Base-by-base conservation (phyloP, 2,113 vertebrate species). In the Fregata magnificens region DNA sequence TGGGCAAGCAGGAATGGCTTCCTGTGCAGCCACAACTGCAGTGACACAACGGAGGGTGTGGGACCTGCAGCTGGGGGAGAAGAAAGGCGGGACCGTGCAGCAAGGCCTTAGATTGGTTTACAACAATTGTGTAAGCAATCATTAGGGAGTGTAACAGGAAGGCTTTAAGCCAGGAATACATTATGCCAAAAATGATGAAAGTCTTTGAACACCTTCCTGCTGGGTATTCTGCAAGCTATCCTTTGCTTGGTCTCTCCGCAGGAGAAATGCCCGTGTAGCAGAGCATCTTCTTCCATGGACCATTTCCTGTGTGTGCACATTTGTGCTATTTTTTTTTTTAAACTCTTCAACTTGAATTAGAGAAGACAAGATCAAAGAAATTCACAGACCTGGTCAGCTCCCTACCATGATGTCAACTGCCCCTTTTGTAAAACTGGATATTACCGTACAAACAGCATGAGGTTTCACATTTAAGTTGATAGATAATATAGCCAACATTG, bases 1-100 rank as follows among this genome's bases (percentile, higher is more conserved):
- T 82, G 19, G 22, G 32, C 29, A 72, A 82, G 58, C 24, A 85
- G 61, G 28, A 84, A 45, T 11, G 19, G 55, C 59, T 59, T 85
- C 63, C 44, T 12, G 3, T 44, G 80, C 36, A 88, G 79, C 49
- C 66, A 42, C n/a, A 66, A 34, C 25, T 21, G 28, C 36, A 1
- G 3, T 70, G 77, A 49, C 2, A 6, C 19, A 70, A 42, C 14
- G 0, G 0, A 52, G 47, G 53, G 59, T 0, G 4, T 38, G 12
- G 34, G 61, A 77, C 34, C 16, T 7, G n/a, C 40, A 61, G 44
- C n/a, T 24, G 40, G 6, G 42, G 8, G 32, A 78, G 16, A 69
- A 26, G 31, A 84, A 71, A 71, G 78, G 55, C 2, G 1, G 63
- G 40, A 80, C 40, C 0, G 0, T 0, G 34, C 45, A 82, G 36